phyloP scores from a whole-genome alignment of 2,888 invertebrate genomes.

The Neuroscelio doddi region DNA sequence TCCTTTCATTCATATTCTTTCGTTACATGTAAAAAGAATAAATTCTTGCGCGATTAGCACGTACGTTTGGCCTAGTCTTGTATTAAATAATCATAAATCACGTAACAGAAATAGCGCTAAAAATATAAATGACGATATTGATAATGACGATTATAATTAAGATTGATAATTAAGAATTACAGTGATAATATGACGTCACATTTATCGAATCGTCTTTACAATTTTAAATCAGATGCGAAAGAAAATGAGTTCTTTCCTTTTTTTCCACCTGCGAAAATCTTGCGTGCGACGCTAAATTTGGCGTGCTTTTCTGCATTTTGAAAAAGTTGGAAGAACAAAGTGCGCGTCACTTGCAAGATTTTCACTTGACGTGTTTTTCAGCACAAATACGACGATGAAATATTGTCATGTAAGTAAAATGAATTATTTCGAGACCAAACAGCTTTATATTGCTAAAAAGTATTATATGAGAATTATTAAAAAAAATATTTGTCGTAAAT shows the following conservation, averaged over 20 bases:
- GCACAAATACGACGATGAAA: constrained; percentile 7
- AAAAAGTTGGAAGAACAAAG: too few species aligned
- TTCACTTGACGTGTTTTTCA: neutral
- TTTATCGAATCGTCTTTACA: too few species aligned
- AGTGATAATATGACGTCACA: constrained; percentile 16
- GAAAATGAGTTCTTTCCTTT: too few species aligned
- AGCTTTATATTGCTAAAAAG: constrained; percentile 10
- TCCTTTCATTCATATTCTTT: neutral
- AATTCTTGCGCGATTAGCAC: constrained; percentile 30
- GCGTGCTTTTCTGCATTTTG: too few species aligned
- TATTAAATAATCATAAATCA: constrained; percentile 50
- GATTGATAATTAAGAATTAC: constrained; percentile 35
- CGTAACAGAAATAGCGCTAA: constrained; percentile 35
- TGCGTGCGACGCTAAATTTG: too few species aligned
- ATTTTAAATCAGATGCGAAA: too few species aligned
- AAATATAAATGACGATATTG: constrained; percentile 46
- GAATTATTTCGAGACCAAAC: too few species aligned
- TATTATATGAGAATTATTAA: constrained; percentile 13
- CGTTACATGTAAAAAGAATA: constrained; percentile 9
- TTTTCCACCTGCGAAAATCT: too few species aligned
- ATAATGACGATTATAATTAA: constrained; percentile 47
- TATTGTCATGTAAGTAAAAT: constrained; percentile 28
- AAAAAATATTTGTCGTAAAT: constrained; percentile 48
- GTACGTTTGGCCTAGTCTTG: constrained; percentile 43
- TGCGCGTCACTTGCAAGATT: neutral